A percentile compares a stretch with the other conserved stretches of the same genome.
These are phyloP conservation scores for Platycheirus rosarum DNA, from an alignment of 2,888 invertebrate species.

Conservation along the genomic window DNA sequence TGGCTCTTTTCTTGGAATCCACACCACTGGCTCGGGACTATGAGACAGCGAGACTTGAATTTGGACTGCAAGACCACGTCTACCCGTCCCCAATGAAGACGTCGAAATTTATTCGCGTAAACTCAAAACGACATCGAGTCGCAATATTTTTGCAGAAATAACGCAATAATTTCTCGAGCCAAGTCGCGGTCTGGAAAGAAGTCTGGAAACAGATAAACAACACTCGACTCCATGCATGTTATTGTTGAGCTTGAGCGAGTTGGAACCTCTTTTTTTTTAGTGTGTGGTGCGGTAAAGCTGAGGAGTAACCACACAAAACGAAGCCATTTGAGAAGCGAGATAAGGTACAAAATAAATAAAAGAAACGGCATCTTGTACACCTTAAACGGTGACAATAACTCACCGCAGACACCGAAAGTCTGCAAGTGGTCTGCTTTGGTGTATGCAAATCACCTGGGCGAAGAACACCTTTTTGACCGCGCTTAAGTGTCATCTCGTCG, in stretches of 20 bases:
- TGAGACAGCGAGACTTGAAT: neutral
- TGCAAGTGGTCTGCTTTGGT: constrained; percentile 60
- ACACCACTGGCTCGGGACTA: constrained; percentile 28
- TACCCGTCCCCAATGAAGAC: constrained; percentile 63
- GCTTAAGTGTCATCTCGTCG: constrained; percentile 66
- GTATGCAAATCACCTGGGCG: constrained; percentile 68
- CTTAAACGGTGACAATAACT: constrained; percentile 74
- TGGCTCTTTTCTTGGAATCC: constrained; percentile 58
- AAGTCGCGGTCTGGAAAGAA: neutral
- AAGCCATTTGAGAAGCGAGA: constrained; percentile 70
- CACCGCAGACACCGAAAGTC: constrained; percentile 72
- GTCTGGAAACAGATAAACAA: constrained; percentile 2
- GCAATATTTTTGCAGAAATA: constrained; percentile 67
- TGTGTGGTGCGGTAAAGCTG: neutral
- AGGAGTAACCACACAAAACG: constrained; percentile 62
- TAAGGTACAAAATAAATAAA: constrained; percentile 73
- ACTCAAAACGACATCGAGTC: constrained; percentile 64
- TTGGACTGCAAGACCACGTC: constrained; percentile 3
- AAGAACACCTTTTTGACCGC: constrained; percentile 71
- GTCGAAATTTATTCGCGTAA: constrained; percentile 71
- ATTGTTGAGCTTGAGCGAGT: constrained; percentile 30
- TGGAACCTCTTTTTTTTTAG: constrained; percentile 14
- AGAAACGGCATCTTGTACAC: constrained; percentile 73
- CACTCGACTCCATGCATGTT: constrained; percentile 14
- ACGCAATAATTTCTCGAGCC: constrained; percentile 64